Evolutionary conservation across 1,140 invertebrate species (phyloP).

Genomic region (Cydia fagiglandana): DNA sequence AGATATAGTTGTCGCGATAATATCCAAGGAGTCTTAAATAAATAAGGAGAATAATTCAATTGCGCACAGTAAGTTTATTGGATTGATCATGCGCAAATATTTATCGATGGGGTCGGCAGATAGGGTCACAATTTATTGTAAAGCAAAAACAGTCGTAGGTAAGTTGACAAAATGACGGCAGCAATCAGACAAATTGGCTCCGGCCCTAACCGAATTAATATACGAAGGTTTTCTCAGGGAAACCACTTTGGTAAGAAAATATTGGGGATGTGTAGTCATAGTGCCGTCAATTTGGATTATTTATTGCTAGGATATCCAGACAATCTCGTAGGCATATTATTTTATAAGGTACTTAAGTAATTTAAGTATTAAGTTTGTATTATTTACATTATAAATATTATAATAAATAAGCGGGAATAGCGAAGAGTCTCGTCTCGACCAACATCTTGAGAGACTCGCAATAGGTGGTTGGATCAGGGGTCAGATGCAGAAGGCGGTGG

Average conservation of each 20-base stretch:
- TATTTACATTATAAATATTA: no score
- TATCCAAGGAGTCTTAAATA: constrained; percentile 41
- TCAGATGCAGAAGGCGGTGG: no score
- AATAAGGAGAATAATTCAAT: constrained; percentile 63
- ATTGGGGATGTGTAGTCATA: constrained; percentile 45
- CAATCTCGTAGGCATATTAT: no score
- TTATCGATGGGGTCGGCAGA: constrained; percentile 73
- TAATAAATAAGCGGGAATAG: no score
- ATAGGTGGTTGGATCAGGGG: no score
- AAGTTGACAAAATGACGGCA: constrained; percentile 69
- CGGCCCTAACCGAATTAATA: constrained; percentile 73
- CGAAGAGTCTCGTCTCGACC: no score
- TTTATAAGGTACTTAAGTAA: no score
- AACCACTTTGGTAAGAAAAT: constrained; percentile 65
- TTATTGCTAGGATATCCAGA: constrained; percentile 3
- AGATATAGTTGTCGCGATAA: constrained; percentile 28
- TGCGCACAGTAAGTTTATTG: constrained; percentile 65
- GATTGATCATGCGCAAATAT: constrained; percentile 77
- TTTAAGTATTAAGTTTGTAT: no score
- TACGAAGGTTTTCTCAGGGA: constrained; percentile 73
- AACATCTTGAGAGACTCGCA: no score
- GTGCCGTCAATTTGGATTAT: constrained; percentile 20
- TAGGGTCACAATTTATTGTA: constrained; percentile 78
- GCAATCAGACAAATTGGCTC: constrained; percentile 81
- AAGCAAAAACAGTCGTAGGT: constrained; percentile 64